Evolutionary conservation across 2,113 vertebrate genomes (phyloP).

Genomic region (Clarias macrocephalus): DNA sequence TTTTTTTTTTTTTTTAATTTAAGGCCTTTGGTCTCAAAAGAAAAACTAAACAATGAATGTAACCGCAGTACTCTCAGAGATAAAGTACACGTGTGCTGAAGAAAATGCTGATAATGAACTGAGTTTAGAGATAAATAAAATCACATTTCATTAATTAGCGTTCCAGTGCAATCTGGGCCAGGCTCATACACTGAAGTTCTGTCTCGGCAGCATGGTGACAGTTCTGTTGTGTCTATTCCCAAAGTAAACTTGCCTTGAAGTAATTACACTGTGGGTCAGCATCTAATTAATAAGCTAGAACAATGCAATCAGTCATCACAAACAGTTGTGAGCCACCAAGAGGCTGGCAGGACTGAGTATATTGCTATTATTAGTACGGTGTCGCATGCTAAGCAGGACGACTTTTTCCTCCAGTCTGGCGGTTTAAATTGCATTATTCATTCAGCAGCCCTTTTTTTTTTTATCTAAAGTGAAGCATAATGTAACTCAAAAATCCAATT

Average conservation of each 20-base stretch:
- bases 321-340: constrained; percentile 19
- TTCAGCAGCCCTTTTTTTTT: not conserved
- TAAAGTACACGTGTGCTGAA: not conserved
- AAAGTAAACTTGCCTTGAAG: constrained; percentile 47
- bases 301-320: constrained; percentile 52
- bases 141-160: constrained; percentile 24
- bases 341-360: constrained; percentile 8
- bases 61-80: not conserved
- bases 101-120: not conserved
- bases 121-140: not conserved
- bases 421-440: not conserved
- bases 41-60: not conserved
- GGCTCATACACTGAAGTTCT: constrained; percentile 25
- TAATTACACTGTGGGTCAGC: constrained; percentile 53
- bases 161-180: constrained; percentile 23
- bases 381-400: constrained; percentile 2
- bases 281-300: constrained; percentile 52
- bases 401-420: not conserved
- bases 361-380: constrained; percentile 12
- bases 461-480: not conserved
- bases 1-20: too few species aligned
- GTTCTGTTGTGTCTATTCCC: constrained; percentile 42
- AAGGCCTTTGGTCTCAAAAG: not conserved
- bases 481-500: not conserved
- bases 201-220: constrained; percentile 18